Evolutionary conservation across 2,797 vertebrate species (phyloP).

Genomic region (Rhincodon typus): DNA sequence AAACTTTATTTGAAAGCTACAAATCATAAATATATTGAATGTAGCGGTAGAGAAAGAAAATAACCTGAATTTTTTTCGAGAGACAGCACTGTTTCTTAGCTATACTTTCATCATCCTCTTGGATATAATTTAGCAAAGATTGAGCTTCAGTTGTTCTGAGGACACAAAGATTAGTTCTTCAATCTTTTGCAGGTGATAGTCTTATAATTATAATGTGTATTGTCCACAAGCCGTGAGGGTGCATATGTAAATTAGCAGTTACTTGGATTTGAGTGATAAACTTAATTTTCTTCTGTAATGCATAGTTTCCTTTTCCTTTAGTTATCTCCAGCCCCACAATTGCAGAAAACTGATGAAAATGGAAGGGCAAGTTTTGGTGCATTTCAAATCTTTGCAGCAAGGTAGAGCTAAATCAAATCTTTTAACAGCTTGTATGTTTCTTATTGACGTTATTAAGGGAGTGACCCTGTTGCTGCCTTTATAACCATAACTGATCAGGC

Average conservation of each 20-base stretch:
- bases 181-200: neutral
- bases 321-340: constrained; percentile 62
- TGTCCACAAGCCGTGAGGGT: neutral
- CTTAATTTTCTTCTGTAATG: neutral
- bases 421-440: neutral
- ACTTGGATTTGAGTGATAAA: constrained; percentile 1
- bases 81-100: neutral
- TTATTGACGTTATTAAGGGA: neutral
- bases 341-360: constrained; percentile 62
- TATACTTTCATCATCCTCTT: neutral
- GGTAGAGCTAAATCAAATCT: constrained; percentile 58
- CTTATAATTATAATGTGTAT: neutral
- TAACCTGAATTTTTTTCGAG: neutral
- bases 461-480: neutral
- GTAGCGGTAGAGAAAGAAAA: neutral
- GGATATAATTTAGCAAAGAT: neutral
- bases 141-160: neutral
- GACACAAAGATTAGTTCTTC: neutral
- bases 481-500: neutral
- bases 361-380: constrained; percentile 69
- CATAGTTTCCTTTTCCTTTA: constrained; percentile 48
- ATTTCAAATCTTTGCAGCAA: constrained; percentile 61
- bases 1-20: too few relatives aligned
- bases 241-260: neutral
- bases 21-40: too few relatives aligned